Evolutionary conservation across 2,797 vertebrate genomes (phyloP).

Genomic region (Botia almorhae): DNA sequence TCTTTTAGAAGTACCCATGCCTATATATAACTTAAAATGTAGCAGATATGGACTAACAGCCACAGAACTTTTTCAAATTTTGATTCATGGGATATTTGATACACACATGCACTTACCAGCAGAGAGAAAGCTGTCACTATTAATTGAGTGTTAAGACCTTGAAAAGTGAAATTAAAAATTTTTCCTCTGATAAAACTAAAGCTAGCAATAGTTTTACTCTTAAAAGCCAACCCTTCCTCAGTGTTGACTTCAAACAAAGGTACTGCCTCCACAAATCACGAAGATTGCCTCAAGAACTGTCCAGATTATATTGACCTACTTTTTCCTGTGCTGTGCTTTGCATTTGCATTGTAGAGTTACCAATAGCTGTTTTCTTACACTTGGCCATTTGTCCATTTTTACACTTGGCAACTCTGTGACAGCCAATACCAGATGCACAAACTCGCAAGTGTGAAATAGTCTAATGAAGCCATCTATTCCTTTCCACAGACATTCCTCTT

Average conservation of each 20-base stretch:
- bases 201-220: too few relatives aligned
- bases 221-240: background rate
- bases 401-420: background rate
- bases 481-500: constrained; percentile 1
- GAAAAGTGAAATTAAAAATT: background rate
- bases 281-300: background rate
- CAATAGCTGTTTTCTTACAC: background rate
- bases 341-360: too few relatives aligned
- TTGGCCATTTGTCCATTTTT: background rate
- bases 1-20: too few relatives aligned
- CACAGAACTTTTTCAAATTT: too few relatives aligned
- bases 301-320: too few relatives aligned
- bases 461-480: background rate
- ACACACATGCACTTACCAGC: too few relatives aligned
- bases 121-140: background rate
- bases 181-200: too few relatives aligned
- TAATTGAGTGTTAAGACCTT: too few relatives aligned
- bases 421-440: background rate
- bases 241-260: background rate
- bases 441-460: background rate
- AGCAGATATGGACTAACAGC: too few relatives aligned
- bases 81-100: too few relatives aligned
- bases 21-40: too few relatives aligned
- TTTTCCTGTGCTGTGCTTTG: too few relatives aligned
- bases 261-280: background rate